Conservation (phyloP, 2,113 vertebrate genomes). For the Toxostoma redivivum region DNA sequence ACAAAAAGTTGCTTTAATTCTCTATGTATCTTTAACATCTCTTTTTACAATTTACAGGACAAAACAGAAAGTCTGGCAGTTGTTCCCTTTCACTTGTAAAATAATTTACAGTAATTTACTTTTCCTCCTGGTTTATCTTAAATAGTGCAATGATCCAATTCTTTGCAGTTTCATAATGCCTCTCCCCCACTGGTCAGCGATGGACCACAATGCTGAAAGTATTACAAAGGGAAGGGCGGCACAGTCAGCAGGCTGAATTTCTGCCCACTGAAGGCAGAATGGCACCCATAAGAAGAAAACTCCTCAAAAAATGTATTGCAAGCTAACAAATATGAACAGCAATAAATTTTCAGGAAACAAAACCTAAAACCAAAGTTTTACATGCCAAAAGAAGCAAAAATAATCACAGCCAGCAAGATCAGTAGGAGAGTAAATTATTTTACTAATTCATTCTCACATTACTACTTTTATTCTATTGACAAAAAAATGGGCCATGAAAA, state of each 20-base stretch:
- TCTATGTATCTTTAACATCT: neutral
- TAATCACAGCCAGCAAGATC: neutral
- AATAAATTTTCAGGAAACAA: neutral
- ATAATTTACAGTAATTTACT: neutral
- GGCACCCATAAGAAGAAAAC: neutral
- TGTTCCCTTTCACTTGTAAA: neutral
- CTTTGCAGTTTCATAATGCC: neutral
- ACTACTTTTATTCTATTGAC: slow-evolving; percentile 23
- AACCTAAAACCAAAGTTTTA: neutral
- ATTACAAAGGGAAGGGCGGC: neutral
- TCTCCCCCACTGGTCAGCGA: neutral
- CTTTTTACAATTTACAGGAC: neutral
- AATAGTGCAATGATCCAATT: neutral
- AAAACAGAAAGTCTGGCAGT: neutral
- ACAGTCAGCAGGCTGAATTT: neutral
- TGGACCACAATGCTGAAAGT: neutral
- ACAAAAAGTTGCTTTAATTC: neutral
- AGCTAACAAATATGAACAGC: neutral
- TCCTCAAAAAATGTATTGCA: neutral
- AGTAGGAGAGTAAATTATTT: slow-evolving; percentile 28
- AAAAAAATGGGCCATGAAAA: neutral
- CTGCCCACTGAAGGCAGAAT: neutral
- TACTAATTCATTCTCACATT: neutral
- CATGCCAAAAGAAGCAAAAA: neutral
- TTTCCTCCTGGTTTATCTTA: neutral